A percentile compares a stretch with the other conserved stretches of the same genome.
Evolutionary conservation across 2,113 vertebrate species (phyloP).

Genomic region (Gobio gobio): DNA sequence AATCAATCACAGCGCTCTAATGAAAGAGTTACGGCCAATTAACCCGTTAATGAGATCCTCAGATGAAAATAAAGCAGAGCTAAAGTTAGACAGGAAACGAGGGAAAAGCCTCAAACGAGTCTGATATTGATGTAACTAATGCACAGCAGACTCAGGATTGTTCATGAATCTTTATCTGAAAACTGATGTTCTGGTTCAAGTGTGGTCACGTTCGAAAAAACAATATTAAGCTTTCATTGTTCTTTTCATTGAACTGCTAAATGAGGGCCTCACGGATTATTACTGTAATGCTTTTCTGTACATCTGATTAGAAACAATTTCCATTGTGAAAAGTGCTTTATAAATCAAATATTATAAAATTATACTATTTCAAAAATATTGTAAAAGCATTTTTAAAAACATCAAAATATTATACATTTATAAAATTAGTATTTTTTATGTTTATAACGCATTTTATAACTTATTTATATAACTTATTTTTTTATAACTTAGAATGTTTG

Average conservation of each 20-base stretch:
- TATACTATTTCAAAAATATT: not conserved
- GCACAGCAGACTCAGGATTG: slow-evolving; percentile 30
- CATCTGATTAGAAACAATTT: not conserved
- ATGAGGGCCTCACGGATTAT: not conserved
- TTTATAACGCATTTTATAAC: too few species aligned
- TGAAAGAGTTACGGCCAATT: slow-evolving; percentile 63
- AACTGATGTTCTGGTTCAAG: not conserved
- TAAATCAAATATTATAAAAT: not conserved
- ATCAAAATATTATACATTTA: not conserved
- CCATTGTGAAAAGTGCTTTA: not conserved
- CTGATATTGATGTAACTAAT: slow-evolving; percentile 50
- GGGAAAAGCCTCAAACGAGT: slow-evolving; percentile 49
- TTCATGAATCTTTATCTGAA: not conserved
- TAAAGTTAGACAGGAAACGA: not conserved
- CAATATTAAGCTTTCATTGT: not conserved
- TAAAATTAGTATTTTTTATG: too few species aligned
- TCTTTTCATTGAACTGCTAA: not conserved
- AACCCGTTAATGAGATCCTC: slow-evolving; percentile 44
- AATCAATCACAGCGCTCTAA: slow-evolving; percentile 54
- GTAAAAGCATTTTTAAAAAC: not conserved
- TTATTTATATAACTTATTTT: too few species aligned
- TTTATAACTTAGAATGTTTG: too few species aligned
- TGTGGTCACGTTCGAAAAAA: not conserved
- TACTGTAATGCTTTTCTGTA: not conserved
- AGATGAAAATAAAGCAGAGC: slow-evolving; percentile 47